Evolutionary conservation across 2,113 vertebrate species (phyloP).

Genomic region (Lagenorhynchus albirostris): DNA sequence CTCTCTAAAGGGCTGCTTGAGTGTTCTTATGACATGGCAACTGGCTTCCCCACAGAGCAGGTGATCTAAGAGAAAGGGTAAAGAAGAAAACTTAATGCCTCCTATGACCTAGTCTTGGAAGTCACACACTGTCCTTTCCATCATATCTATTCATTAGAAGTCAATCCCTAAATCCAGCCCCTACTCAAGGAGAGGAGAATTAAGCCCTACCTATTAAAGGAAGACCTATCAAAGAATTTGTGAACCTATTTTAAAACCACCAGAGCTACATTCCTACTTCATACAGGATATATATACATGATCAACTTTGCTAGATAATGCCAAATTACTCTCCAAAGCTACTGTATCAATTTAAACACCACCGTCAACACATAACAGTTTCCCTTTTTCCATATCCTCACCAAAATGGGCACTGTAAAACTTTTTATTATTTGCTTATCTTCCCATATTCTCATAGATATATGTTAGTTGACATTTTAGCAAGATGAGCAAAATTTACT

Average conservation of each 20-base stretch:
- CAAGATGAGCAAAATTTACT: not conserved
- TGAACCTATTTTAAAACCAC: not conserved
- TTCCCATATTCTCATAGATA: not conserved
- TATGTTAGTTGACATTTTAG: not conserved
- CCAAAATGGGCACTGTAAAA: not conserved
- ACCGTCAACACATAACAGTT: not conserved
- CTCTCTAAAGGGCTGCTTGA: not conserved
- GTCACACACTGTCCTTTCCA: not conserved
- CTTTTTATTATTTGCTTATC: not conserved
- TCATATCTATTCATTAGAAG: not conserved
- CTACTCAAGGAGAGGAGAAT: not conserved
- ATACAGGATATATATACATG: not conserved
- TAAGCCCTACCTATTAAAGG: not conserved
- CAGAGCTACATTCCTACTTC: not conserved
- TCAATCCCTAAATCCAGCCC: not conserved
- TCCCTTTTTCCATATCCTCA: not conserved
- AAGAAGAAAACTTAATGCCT: not conserved
- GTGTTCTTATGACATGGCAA: not conserved
- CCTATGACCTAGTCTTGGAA: not conserved
- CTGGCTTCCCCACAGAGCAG: not conserved
- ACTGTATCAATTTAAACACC: not conserved
- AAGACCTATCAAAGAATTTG: not conserved
- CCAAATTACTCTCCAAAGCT: not conserved
- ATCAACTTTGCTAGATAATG: not conserved
- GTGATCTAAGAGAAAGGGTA: not conserved